Conservation (phyloP, 2,113 vertebrate species). For the Myiagra hebetior region DNA sequence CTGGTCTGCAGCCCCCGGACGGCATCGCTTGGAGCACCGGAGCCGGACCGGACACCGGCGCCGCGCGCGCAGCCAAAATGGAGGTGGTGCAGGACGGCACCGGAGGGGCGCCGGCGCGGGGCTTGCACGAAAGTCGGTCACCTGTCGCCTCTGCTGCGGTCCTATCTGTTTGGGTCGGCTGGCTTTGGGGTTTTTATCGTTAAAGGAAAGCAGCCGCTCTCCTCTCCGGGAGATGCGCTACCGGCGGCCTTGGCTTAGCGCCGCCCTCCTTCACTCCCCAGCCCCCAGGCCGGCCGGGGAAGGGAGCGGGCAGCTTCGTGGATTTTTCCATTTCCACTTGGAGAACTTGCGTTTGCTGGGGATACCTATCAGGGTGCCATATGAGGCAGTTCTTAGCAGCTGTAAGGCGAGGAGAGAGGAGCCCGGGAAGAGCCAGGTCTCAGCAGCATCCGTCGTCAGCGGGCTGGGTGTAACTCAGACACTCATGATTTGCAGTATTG, state of each 20-base stretch:
- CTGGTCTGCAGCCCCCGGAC: not conserved
- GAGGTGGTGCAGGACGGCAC: constrained; percentile 8
- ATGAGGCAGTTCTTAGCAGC: not conserved
- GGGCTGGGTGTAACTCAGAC: not conserved
- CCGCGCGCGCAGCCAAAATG: not conserved
- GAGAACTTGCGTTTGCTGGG: not conserved
- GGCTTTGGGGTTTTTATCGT: fast-evolving
- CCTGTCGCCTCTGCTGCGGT: not conserved
- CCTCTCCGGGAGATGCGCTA: not conserved
- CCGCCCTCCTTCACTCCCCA: not conserved
- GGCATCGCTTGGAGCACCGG: not conserved
- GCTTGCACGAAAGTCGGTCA: not conserved
- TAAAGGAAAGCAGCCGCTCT: not conserved
- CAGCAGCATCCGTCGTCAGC: not conserved
- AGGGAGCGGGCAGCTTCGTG: not conserved
- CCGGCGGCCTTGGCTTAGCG: not conserved
- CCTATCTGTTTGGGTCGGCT: not conserved
- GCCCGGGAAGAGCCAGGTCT: not conserved
- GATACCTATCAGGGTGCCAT: not conserved
- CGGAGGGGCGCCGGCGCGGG: not conserved
- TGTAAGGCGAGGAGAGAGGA: not conserved
- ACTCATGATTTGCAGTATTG: not conserved
- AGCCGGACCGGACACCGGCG: not conserved
- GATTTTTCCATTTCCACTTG: not conserved
- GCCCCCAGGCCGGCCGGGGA: not conserved